Evolutionary conservation across 1,140 invertebrate species (phyloP).

Genomic region (Drosophila dunni): DNA sequence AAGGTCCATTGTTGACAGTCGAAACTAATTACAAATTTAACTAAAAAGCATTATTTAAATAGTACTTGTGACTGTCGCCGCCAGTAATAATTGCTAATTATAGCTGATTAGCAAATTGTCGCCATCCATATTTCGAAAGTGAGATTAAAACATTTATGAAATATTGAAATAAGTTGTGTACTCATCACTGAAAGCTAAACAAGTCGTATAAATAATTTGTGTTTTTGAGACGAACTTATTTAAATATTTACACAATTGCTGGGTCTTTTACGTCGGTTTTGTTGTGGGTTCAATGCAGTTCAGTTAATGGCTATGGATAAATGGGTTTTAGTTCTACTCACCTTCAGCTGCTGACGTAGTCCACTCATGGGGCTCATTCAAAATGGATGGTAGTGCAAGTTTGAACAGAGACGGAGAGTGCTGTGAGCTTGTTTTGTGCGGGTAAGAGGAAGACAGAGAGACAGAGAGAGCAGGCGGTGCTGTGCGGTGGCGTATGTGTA

Average conservation of each 20-base stretch:
- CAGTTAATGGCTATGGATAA: neutral
- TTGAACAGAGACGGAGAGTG: neutral
- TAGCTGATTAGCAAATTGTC: conserved; percentile 12
- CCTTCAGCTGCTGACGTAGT: conserved; percentile 82
- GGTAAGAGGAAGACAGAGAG: conserved; percentile 8
- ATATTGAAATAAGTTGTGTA: conserved; percentile 5
- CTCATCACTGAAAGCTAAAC: conserved; percentile 4
- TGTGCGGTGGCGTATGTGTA: conserved; percentile 70
- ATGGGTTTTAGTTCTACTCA: conserved; percentile 52
- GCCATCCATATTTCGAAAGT: neutral
- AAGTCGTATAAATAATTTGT: conserved; percentile 1
- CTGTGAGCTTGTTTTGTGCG: neutral
- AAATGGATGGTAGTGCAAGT: conserved; percentile 40
- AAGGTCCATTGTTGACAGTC: conserved; percentile 12
- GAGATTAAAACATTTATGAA: conserved; percentile 7
- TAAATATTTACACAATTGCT: conserved; percentile 75
- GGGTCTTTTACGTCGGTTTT: conserved; percentile 19
- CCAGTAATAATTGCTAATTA: conserved; percentile 12
- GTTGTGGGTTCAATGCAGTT: conserved; percentile 16
- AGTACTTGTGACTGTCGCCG: neutral
- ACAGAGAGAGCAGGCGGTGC: conserved; percentile 17
- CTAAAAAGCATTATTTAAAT: conserved; percentile 4
- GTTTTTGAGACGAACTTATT: conserved; percentile 45
- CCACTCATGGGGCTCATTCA: conserved; percentile 84
- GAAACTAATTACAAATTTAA: conserved; percentile 4